Evolutionary conservation across 1,140 invertebrate genomes (phyloP).

Genomic region (Orchesella cincta): DNA sequence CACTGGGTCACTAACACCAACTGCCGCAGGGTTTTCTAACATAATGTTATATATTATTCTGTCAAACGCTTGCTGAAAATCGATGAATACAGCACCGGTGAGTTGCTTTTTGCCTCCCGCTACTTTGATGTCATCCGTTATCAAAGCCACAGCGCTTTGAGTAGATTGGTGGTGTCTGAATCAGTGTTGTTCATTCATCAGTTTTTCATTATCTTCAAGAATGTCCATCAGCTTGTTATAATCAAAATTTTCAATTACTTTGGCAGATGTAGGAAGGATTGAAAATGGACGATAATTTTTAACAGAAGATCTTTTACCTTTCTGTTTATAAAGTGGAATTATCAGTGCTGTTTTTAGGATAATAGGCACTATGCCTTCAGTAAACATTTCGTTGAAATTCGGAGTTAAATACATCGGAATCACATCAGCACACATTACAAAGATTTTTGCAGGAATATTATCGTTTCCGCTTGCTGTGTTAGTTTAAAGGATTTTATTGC

Average conservation of each 20-base stretch:
- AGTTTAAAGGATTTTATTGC: background rate
- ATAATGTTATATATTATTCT: background rate
- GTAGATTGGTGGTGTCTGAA: background rate
- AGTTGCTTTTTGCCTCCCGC: background rate
- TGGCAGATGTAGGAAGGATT: background rate
- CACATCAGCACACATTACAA: background rate
- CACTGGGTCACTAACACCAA: background rate
- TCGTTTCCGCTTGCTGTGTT: background rate
- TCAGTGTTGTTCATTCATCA: background rate
- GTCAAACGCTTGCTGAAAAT: slow-evolving; percentile 1
- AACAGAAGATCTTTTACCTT: background rate
- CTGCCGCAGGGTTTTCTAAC: background rate
- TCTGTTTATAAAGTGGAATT: slow-evolving; percentile 9
- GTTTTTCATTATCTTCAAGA: background rate
- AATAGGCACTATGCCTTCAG: background rate
- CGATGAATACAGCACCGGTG: background rate
- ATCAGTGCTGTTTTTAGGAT: background rate
- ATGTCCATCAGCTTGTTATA: background rate
- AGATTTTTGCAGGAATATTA: background rate
- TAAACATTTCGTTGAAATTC: background rate
- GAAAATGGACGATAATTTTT: slow-evolving; percentile 5
- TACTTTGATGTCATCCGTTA: background rate
- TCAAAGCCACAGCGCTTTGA: background rate
- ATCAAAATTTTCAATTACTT: background rate
- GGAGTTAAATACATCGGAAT: background rate